phyloP scores from a whole-genome alignment of 2,797 vertebrate species.

The Esox lucius region DNA sequence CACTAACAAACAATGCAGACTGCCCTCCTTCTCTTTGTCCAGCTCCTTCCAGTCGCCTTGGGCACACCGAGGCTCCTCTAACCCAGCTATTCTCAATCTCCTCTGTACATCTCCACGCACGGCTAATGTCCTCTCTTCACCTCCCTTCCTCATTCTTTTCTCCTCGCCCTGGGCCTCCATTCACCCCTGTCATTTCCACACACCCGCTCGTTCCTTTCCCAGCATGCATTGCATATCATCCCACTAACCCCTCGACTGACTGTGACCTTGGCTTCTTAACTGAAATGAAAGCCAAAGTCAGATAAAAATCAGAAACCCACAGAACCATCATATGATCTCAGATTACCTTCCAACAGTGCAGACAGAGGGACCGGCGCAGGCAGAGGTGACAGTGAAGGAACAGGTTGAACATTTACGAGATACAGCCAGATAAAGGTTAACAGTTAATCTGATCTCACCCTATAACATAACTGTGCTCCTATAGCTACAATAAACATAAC shows the following conservation, averaged over 20 bases:
- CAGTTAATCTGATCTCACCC: constrained; percentile 37
- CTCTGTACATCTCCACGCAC: constrained; percentile 23
- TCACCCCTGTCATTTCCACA: constrained; percentile 13
- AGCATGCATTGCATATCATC: constrained; percentile 50
- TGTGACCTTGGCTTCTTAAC: constrained; percentile 61
- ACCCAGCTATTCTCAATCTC: constrained; percentile 42
- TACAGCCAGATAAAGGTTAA: constrained; percentile 60
- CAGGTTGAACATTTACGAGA: constrained; percentile 59
- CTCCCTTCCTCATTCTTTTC: constrained; percentile 4
- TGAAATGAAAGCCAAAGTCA: constrained; percentile 57
- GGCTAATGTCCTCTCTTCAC: constrained; percentile 3
- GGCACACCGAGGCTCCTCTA: constrained; percentile 37
- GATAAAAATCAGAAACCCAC: constrained; percentile 52
- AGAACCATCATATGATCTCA: constrained; percentile 58
- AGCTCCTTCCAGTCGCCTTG: constrained; percentile 27
- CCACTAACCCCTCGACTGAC: constrained; percentile 38
- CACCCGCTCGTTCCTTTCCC: constrained; percentile 36
- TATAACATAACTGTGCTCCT: constrained; percentile 50
- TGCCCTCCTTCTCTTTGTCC: constrained; percentile 18
- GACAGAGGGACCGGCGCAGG: constrained; percentile 45
- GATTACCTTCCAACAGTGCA: constrained; percentile 72
- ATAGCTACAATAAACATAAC: constrained; percentile 59
- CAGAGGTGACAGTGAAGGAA: constrained; percentile 57
- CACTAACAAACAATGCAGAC: constrained; percentile 56
- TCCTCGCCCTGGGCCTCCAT: constrained; percentile 7